phyloP scores from a whole-genome alignment of 2,888 invertebrate species.

The Oligia latruncula region DNA sequence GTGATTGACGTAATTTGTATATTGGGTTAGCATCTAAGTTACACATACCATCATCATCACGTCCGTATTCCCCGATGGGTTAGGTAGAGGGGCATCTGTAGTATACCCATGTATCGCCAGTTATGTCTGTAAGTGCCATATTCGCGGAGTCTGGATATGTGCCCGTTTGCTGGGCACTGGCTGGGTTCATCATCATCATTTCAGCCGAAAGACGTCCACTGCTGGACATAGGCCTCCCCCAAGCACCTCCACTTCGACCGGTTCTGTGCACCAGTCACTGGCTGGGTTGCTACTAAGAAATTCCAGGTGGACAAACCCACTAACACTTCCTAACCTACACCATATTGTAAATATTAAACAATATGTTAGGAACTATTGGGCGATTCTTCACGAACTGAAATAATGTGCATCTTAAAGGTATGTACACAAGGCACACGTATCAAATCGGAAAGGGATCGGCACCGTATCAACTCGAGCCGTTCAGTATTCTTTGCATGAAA shows the following conservation, averaged over 20 bases:
- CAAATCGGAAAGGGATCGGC: no score
- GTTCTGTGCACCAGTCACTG: no score
- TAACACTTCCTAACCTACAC: neutral
- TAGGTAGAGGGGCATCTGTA: neutral
- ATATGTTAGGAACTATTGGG: neutral
- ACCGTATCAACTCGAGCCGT: no score
- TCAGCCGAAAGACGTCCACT: no score
- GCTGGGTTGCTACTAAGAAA: neutral
- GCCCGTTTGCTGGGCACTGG: no score
- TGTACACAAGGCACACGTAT: no score
- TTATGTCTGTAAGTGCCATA: neutral
- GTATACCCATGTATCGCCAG: neutral
- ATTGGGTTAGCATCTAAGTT: neutral
- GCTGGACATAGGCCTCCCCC: no score
- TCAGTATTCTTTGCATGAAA: no score
- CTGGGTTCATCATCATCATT: no score
- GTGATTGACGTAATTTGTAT: neutral
- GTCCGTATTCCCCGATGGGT: neutral
- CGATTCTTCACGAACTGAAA: neutral
- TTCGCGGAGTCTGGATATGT: neutral
- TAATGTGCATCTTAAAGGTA: neutral
- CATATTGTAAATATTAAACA: neutral
- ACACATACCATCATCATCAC: neutral
- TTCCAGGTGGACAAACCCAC: neutral
- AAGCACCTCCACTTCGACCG: no score